phyloP scores from a whole-genome alignment of 1,140 invertebrate species.

The Dendroctonus valens region DNA sequence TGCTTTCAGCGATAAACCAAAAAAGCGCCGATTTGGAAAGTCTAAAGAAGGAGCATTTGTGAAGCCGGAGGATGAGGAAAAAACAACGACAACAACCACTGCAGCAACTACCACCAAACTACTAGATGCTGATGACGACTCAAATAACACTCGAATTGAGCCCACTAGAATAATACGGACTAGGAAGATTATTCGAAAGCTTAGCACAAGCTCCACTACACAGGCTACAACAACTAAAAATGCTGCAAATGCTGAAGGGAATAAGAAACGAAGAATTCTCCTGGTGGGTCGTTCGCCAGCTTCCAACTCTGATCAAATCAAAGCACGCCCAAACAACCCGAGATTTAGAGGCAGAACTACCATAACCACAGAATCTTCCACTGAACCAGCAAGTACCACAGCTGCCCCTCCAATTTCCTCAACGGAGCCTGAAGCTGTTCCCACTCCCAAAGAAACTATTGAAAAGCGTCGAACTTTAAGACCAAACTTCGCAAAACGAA shows the following conservation, averaged over 20 bases:
- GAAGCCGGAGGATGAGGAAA: not conserved
- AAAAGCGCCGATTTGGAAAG: conserved; percentile 15
- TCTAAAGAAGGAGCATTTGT: conserved; percentile 1
- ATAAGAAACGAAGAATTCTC: too few relatives aligned
- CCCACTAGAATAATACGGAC: conserved; percentile 47
- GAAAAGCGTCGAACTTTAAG: too few relatives aligned
- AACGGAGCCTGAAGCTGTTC: too few relatives aligned
- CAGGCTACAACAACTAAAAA: not conserved
- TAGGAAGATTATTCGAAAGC: conserved; percentile 56
- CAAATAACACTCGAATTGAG: conserved; percentile 29
- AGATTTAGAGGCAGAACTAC: not conserved
- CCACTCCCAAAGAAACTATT: too few relatives aligned
- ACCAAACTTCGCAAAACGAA: too few relatives aligned
- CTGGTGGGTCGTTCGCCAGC: too few relatives aligned
- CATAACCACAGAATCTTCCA: conserved; percentile 8
- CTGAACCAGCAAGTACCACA: conserved; percentile 8
- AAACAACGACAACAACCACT: conserved; percentile 4
- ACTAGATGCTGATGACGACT: not conserved
- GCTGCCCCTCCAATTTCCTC: too few relatives aligned
- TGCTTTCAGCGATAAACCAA: conserved; percentile 39
- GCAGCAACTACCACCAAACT: conserved; percentile 14
- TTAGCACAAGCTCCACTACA: conserved; percentile 47
- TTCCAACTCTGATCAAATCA: not conserved
- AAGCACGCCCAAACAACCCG: not conserved
- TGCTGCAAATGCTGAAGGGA: too few relatives aligned